phyloP scores from a whole-genome alignment of 30 jellyfish, hydroid and myxozoan genomes.

The Rhopilema esculentum region DNA sequence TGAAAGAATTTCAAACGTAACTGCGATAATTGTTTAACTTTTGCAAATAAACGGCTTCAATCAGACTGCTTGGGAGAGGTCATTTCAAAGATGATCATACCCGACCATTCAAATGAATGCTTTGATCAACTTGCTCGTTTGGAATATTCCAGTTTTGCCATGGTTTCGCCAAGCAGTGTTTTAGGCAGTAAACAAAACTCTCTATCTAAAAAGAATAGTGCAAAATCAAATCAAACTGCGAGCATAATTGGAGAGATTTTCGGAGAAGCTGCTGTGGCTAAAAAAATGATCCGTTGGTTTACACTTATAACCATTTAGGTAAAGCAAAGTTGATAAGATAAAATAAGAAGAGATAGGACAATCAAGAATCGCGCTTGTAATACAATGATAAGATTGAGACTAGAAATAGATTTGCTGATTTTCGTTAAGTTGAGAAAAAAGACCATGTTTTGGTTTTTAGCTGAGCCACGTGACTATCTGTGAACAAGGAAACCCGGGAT shows the following conservation, averaged over 20 bases:
- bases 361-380: neutral
- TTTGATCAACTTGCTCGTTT: too few relatives aligned
- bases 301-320: neutral
- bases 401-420: neutral
- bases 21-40: too few relatives aligned
- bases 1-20: too few relatives aligned
- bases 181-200: too few relatives aligned
- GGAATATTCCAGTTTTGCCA: too few relatives aligned
- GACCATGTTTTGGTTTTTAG: neutral
- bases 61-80: too few relatives aligned
- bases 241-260: neutral
- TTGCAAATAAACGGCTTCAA: too few relatives aligned
- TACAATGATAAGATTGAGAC: neutral
- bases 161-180: too few relatives aligned
- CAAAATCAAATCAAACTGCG: neutral
- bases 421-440: neutral
- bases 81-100: too few relatives aligned
- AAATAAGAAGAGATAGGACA: neutral
- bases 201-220: too few relatives aligned
- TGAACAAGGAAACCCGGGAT: neutral
- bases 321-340: neutral
- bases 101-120: too few relatives aligned
- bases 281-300: neutral
- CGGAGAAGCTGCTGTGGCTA: neutral
- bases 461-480: neutral